Evolutionary conservation across 2,888 invertebrate species (phyloP).

Genomic region (Emesis russula): DNA sequence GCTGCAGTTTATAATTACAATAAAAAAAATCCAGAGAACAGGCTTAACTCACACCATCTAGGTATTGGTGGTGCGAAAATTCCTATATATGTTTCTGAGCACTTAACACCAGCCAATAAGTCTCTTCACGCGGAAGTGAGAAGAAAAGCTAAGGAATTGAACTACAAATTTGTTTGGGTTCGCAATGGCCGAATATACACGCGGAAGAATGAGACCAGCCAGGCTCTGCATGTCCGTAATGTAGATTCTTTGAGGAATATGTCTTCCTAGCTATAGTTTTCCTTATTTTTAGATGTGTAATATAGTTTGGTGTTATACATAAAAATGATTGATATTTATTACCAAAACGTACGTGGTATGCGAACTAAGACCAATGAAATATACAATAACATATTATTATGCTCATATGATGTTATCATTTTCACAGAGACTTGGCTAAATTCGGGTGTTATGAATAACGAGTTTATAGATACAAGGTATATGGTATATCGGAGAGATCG

Average conservation of each 20-base stretch:
- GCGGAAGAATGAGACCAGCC: neutral
- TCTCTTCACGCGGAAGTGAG: neutral
- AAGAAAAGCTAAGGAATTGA: neutral
- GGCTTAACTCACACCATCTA: neutral
- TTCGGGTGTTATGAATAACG: slow-evolving; percentile 20
- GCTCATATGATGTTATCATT: slow-evolving; percentile 32
- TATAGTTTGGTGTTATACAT: neutral
- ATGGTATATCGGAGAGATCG: slow-evolving; percentile 34
- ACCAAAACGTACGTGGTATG: slow-evolving; percentile 58
- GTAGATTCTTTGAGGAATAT: neutral
- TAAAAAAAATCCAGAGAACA: neutral
- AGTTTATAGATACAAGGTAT: slow-evolving; percentile 38
- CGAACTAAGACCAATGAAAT: slow-evolving; percentile 50
- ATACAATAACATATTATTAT: slow-evolving; percentile 18
- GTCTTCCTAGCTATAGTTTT: neutral
- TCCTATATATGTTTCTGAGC: neutral
- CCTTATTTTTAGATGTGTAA: neutral
- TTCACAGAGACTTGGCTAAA: slow-evolving; percentile 58
- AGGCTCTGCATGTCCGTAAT: neutral
- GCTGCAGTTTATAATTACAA: neutral
- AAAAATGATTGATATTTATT: slow-evolving; percentile 36
- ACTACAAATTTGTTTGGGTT: neutral
- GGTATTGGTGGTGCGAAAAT: neutral
- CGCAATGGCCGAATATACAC: neutral
- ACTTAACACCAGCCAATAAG: neutral